Conservation (phyloP, 2,888 invertebrate species). For the Therioaphis trifolii region DNA sequence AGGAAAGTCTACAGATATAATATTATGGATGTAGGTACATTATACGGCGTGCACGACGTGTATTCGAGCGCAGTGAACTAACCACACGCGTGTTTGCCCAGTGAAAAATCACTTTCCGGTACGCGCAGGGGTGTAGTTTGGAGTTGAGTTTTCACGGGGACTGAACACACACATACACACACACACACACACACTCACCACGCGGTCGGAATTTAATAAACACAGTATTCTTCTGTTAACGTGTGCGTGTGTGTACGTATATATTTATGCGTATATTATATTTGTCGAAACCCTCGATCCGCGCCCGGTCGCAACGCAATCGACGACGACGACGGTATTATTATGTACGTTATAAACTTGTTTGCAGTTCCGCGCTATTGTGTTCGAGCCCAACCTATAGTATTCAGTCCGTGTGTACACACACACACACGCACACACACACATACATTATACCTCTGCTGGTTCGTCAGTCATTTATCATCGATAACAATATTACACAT, state of each 20-base stretch:
- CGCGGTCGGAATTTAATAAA: too few relatives aligned
- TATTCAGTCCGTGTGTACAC: constrained; percentile 19
- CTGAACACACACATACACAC: too few relatives aligned
- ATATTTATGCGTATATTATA: not conserved
- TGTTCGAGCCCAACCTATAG: not conserved
- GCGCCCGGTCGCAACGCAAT: not conserved
- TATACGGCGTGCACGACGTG: too few relatives aligned
- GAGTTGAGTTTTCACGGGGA: too few relatives aligned
- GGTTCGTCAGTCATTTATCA: constrained; percentile 51
- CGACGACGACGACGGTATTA: not conserved
- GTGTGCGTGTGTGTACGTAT: not conserved
- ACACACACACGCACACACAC: too few relatives aligned
- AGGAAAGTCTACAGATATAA: too few relatives aligned
- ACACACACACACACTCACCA: too few relatives aligned
- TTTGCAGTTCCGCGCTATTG: constrained; percentile 42
- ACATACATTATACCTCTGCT: too few relatives aligned
- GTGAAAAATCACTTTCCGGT: constrained; percentile 43
- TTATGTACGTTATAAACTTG: constrained; percentile 14
- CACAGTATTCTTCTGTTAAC: not conserved
- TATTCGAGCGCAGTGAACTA: not conserved
- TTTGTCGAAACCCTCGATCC: constrained; percentile 5
- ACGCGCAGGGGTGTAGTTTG: too few relatives aligned
- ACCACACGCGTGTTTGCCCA: constrained; percentile 32
- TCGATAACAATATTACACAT: not conserved
- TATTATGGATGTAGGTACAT: too few relatives aligned